A percentile compares a stretch with the other conserved stretches of the same genome.
Evolutionary conservation across 2,888 invertebrate species (phyloP).

Genomic region (Cheilosia scutellata): DNA sequence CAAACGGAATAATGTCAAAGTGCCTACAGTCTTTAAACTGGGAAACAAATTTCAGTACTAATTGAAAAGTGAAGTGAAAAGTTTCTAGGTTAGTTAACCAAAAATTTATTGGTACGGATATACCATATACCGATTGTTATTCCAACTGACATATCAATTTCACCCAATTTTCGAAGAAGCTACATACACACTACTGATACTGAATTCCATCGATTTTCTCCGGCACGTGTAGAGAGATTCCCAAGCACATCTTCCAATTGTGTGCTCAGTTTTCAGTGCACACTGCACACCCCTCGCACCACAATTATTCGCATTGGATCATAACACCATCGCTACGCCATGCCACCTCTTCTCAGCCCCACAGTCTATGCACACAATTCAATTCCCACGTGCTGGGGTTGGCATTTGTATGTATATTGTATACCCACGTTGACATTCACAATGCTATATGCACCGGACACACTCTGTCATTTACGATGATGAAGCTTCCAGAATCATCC

Average conservation of each 20-base stretch:
- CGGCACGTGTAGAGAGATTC: slow-evolving; percentile 34
- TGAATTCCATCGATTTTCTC: slow-evolving; percentile 43
- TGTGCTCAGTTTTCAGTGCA: slow-evolving; percentile 4
- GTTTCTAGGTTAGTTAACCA: too few relatives aligned
- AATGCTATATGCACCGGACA: slow-evolving; percentile 40
- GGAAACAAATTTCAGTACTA: not conserved
- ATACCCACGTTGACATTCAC: slow-evolving; percentile 54
- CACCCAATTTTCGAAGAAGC: slow-evolving; percentile 6
- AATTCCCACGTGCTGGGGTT: slow-evolving; percentile 60
- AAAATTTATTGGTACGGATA: not conserved
- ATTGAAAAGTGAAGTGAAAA: too few relatives aligned
- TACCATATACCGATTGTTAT: not conserved
- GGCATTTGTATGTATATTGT: slow-evolving; percentile 3
- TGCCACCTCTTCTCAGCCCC: too few relatives aligned
- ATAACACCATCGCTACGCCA: too few relatives aligned
- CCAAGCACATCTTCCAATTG: slow-evolving; percentile 25
- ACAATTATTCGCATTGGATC: not conserved
- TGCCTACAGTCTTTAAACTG: too few relatives aligned
- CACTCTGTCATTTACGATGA: slow-evolving; percentile 40
- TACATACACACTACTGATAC: slow-evolving; percentile 2
- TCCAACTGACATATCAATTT: not conserved
- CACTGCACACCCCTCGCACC: slow-evolving; percentile 3
- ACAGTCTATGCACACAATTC: slow-evolving; percentile 32
- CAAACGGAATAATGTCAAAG: too few relatives aligned
- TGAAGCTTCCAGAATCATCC: slow-evolving; percentile 60